Base-by-base conservation (phyloP, 2,888 invertebrate species). In the Schrankia costaestrigalis region DNA sequence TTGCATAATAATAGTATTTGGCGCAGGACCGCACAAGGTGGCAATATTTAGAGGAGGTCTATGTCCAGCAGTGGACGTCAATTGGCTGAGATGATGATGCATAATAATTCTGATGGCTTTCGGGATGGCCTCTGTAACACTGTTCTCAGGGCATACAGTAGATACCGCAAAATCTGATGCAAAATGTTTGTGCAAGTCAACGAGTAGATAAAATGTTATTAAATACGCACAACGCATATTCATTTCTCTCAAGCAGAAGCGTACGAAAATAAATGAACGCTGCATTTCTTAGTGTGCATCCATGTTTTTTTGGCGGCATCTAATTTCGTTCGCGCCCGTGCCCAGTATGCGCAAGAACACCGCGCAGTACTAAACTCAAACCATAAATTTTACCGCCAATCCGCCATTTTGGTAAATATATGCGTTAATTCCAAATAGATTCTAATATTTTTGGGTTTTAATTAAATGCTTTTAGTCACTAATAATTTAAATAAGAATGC, bases 211-310 rank as follows among this genome's bases (percentile, higher is more conserved):
- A 31, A 26, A 26, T 19, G 5, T 17, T 26, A 15, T 22, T 25
- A 13, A 31, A 31, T 10, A 25, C 26, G 12, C 10, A 31, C 22
- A 18, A 19, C 11, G 25, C 11, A 25, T 49, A 49, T 46, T 54
- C 57, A 51, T 56, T 54, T 58, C 55, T 52, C 53, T 51, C 52
- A 55, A 58, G 57, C 63, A 71, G 46, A 72, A 74, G 76, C 75
- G 79, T 76, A 78, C 76, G 62, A 67, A 63, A 69, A 63, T 63
- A 64, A 67, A 72, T 71, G 68, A 66, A 64, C 65, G 70, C 63
- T 78, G 84, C 84, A 79, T 83, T 79, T 82, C 82, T 78, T 70
- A 79, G 73, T 79, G 78, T 79, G 80, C 84, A 74, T 75, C 68
- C 71, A 78, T 71, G 74, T 75, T 77, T 77, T 79, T 74, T 75